Base-by-base conservation (phyloP, 2,888 invertebrate genomes). In the Tenthredo livida region DNA sequence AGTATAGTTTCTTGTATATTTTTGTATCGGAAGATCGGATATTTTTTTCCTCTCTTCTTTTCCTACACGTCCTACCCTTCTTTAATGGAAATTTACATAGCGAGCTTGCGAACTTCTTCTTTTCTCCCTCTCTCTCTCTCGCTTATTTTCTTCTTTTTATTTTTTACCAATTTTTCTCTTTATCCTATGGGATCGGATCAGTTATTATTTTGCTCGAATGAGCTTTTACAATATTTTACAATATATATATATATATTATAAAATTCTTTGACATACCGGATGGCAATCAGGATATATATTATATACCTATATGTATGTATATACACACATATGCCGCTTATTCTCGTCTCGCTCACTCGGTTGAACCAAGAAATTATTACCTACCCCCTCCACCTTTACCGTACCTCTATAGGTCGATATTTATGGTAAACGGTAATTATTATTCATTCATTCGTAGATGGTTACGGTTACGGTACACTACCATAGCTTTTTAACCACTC, bases 291-390 rank as follows among this genome's bases (percentile, higher is more conserved):
- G 29, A 29, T 29, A 29, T 29, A 29, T 29, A 29, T 29, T 29
- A 29, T 29, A 29, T 29, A 29, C 29, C 29, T 29, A 17, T 50
- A 50, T 50, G 17, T 50, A 47, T 17, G 3, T 15, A 50, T 50
- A 50, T 50, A 50, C 5, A 50, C 17, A 47, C 3, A 47, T 15
- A 50, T 50, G 47, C 47, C 15, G 47, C 47, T 47, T 47, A 47
- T 54, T 54, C n/a, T 54, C 54, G 6, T 54, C n/a, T 54, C 54
- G 6, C 54, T 54, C 54, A 7, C 54, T 21, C 12, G 21, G 12
- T 61, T 61, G 9, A 61, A 61, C 21, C 61, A 25, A 61, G 25
- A 61, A 61, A 61, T 61, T 61, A 61, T 61, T 61, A 61, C 61
- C 21, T 61, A 61, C 61, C 9, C 61, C 21, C 10, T 25, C 12